phyloP scores from a whole-genome alignment of 2,888 invertebrate species.

The Clostera curtula region DNA sequence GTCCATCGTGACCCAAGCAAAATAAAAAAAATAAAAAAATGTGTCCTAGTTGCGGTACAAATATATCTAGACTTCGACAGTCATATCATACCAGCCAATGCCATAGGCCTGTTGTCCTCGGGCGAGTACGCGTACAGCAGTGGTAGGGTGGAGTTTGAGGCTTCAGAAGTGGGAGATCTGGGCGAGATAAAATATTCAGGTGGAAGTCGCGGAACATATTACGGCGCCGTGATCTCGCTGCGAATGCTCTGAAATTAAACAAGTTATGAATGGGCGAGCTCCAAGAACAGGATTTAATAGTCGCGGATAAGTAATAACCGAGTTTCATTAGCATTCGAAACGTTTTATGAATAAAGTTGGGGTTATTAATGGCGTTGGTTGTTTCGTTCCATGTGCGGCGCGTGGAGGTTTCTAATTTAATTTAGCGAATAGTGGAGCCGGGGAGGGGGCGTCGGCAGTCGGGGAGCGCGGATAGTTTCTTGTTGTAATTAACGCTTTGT shows the following conservation, averaged over 20 bases:
- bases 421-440: constrained; percentile 15
- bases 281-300: constrained; percentile 35
- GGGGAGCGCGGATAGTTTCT: too few relatives aligned
- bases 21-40: too few relatives aligned
- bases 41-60: too few relatives aligned
- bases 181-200: constrained; percentile 40
- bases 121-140: too few relatives aligned
- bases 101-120: too few relatives aligned
- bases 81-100: too few relatives aligned
- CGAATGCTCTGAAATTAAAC: constrained; percentile 41
- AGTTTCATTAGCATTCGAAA: constrained; percentile 31
- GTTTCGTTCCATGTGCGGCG: constrained; percentile 15
- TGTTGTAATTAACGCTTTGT: background rate
- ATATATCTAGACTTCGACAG: too few relatives aligned
- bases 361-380: constrained; percentile 26
- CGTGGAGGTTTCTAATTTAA: constrained; percentile 21
- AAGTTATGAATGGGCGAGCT: constrained; percentile 48
- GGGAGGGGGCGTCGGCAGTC: too few relatives aligned
- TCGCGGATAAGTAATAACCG: constrained; percentile 36
- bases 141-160: too few relatives aligned
- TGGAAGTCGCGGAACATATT: constrained; percentile 39
- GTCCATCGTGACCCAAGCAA: too few relatives aligned
- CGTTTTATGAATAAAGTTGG: constrained; percentile 30
- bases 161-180: constrained; percentile 22
- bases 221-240: constrained; percentile 17